Evolutionary conservation across 2,888 invertebrate species (phyloP), one percentile per base, ranked within the genome.

Genomic region (Polyommatus icarus): DNA sequence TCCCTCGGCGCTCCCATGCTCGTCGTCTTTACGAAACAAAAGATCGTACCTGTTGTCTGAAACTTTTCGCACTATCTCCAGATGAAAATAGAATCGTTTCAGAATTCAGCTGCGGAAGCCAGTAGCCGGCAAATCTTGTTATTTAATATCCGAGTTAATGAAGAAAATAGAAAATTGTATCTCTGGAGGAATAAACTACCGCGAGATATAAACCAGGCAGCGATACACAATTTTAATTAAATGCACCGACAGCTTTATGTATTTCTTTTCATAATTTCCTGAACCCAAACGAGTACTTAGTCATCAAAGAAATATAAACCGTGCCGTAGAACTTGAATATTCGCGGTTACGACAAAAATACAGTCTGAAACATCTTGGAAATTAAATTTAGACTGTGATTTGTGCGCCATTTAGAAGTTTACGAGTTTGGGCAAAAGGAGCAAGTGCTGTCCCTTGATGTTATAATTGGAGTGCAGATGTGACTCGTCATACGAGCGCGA

Each of bases 381-480:
- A 40, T 36, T 40, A 72, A 72, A 54, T 75, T 29, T 24, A 50
- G 24, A 50, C 50, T 18, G 24, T 50, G 50, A 67, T 67, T 67
- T 67, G 50, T 50, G 46, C 29, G 50, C 24, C 50, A 67, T 67
- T 67, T 67, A 18, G 18, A 29, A 29, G 54, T 50, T 75, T 75
- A 54, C 18, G 50, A 54, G 50, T 50, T 54, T n/a, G 46, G 46
- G 18, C 54, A 75, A 75, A 75, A 24, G 54, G 75, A 75, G 75
- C 75, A 75, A 75, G 29, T 29, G n/a, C 5, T 18, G 75, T 29
- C 79, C 77, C 54, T 73, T 46, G 40, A 73, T 80, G 80, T 82
- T 84, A 82, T 81, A 80, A 79, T 80, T 81, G 80, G 80, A 80
- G 76, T 76, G 77, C 83, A 83, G 81, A 82, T 83, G 83, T 81